Conservation (phyloP, 2,113 vertebrate genomes). For the Sporophila hypoxantha region DNA sequence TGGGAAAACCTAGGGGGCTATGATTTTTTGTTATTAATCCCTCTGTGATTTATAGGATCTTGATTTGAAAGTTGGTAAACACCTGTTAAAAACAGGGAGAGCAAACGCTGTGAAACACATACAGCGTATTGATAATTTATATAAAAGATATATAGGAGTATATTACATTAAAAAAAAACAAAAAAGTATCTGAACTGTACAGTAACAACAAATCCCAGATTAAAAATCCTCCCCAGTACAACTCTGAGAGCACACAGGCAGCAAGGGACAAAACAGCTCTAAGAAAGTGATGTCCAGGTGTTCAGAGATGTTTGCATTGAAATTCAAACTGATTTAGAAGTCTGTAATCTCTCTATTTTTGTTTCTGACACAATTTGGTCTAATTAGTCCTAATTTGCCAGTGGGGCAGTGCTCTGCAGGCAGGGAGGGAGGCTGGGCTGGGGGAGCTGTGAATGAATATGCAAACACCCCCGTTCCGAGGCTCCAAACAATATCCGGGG, state of each 20-base stretch:
- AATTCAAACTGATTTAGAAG: not conserved
- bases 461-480: not conserved
- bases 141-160: not conserved
- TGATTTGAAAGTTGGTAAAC: not conserved
- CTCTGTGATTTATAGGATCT: not conserved
- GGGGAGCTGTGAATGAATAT: not conserved
- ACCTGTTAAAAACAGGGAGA: not conserved
- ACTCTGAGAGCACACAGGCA: not conserved
- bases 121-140: not conserved
- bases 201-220: not conserved
- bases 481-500: slow-evolving; percentile 14
- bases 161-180: not conserved
- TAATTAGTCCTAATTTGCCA: slow-evolving; percentile 45
- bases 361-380: slow-evolving; percentile 14
- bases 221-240: not conserved
- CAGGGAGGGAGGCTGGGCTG: not conserved
- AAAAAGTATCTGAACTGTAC: not conserved
- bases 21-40: slow-evolving; percentile 19
- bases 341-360: slow-evolving; percentile 12
- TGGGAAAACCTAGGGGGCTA: not conserved
- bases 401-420: not conserved
- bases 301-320: not conserved
- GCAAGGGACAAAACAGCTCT: not conserved
- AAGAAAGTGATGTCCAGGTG: not conserved
- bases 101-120: not conserved